phyloP scores from a whole-genome alignment of 2,888 invertebrate genomes.

The Nipponacmea schrenckii region DNA sequence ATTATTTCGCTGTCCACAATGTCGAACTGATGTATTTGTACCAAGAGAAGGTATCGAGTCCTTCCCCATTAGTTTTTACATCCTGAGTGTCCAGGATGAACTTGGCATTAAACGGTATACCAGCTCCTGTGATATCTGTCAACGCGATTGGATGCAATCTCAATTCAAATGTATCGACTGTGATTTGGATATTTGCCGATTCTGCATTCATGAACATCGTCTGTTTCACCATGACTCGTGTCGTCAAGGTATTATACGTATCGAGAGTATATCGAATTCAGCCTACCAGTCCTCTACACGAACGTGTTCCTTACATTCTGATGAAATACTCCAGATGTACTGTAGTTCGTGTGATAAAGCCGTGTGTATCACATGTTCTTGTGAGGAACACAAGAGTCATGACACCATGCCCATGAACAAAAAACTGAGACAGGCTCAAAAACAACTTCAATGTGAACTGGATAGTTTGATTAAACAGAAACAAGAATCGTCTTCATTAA shows the following conservation, averaged over 20 bases:
- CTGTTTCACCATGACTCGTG: conserved; percentile 42
- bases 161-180: conserved; percentile 58
- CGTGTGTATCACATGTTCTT: conserved; percentile 52
- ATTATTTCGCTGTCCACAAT: conserved; percentile 47
- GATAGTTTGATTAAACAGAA: conserved; percentile 41
- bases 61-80: conserved; percentile 58
- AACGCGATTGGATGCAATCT: conserved; percentile 48
- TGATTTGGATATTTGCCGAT: conserved; percentile 56
- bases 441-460: conserved; percentile 45
- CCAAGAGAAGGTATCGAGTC: conserved; percentile 53
- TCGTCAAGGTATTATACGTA: conserved; percentile 47
- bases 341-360: conserved; percentile 49
- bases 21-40: conserved; percentile 48
- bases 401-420: conserved; percentile 46
- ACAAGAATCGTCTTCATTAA: conserved; percentile 30
- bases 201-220: conserved; percentile 57
- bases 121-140: conserved; percentile 54
- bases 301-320: conserved; percentile 40
- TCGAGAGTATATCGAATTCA: conserved; percentile 46
- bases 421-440: conserved; percentile 42
- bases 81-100: conserved; percentile 57
- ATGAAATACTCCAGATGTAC: conserved; percentile 51
- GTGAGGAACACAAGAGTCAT: conserved; percentile 50
- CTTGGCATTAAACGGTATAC: conserved; percentile 46
- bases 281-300: conserved; percentile 38